Base-by-base conservation (phyloP, 2,888 invertebrate species). In the Sinopyrophorus schimmeli region DNA sequence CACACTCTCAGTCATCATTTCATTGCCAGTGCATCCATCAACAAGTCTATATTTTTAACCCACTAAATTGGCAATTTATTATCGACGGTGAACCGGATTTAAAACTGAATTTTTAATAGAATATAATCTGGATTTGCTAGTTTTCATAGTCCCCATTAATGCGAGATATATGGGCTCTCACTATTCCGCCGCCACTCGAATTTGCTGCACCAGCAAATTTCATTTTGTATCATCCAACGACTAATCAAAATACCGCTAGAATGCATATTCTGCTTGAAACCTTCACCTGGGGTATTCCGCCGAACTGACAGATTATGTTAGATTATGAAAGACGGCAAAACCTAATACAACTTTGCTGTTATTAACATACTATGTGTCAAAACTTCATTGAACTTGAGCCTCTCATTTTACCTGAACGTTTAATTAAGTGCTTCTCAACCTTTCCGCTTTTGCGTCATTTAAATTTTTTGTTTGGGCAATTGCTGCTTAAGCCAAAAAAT, bases 1-100 rank as follows among this genome's bases (percentile, higher is more conserved):
- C 59, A 59, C 62, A 64, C 61, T 57, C 62, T 60, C 62, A 61
- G 60, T 65, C 67, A 67, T 66, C 65, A 63, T 66, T 66, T 60
- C 58, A 59, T 56, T 57, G 58, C 55, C 59, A 54, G 58, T 63
- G 62, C 63, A 64, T 58, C 62, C 53, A 53, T 47, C 53, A 60
- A 57, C 55, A 54, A 58, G 50, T 53, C 54, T 24, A 50, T 35
- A 35, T 52, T 54, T 58, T 12, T 57, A 55, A 61, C 57, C 54
- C 46, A 54, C 53, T 53, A 64, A 63, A 63, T 63, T 64, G 60
- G 55, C 61, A 63, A 62, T 62, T 62, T 62, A 64, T 62, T 61
- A 61, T 53, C 54, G 47, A 28, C 46, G 49, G 51, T 48, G 47
- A 47, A 23, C 41, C 39, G 39, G 51, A 50, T 57, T 54, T 47